Base-by-base conservation (phyloP, 2,113 vertebrate genomes). In the Pteropus alecto region DNA sequence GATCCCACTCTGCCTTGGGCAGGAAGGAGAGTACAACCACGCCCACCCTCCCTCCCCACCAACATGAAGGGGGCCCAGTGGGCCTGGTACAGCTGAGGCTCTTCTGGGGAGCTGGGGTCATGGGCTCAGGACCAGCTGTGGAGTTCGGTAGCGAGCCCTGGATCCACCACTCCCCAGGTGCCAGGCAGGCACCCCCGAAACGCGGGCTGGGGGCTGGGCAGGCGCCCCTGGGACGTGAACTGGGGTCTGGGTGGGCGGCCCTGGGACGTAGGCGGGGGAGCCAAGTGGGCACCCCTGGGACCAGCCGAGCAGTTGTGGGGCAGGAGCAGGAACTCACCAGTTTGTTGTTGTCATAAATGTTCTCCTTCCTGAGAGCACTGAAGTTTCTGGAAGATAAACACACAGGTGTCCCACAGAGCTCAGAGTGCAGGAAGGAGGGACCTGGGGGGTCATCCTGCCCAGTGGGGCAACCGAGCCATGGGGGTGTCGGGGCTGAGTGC, bases 281-380 rank as follows among this genome's bases (percentile, higher is more conserved):
- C 14, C 51, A 5, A 16, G 51, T 15, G 48, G 46, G 48, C 48
- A 15, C 14, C 48, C 48, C 48, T 4, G 48, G 48, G 48, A 51
- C 48, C 48, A 15, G 48, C 48, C 48, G 15, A 51, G 14, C 51
- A 51, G 51, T 15, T 51, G 1, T 11, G 2, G 43, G 58, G 71
- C 71, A 12, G 63, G 13, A n/a, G 15, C 0, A 0, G 84, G 19
- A 33, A 98, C 99, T 99, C 98, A 99, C 99, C 99, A 99, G 88
- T 22, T 99, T 98, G 98, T 99, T 99, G 99, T 99, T 99, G 96
- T 99, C 99, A 0, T 99, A 99, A 97, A 99, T 97, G 68, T 99
- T 99, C 98, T 99, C 99, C 98, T 99, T 99, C 91, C 98, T 99
- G 95, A 99, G 99, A 21, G 99, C 98, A 74, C 98, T 96, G 43